Evolutionary conservation across 2,888 invertebrate species (phyloP), one percentile per base, ranked within the genome.

Genomic region (Opisthograptis luteolata): DNA sequence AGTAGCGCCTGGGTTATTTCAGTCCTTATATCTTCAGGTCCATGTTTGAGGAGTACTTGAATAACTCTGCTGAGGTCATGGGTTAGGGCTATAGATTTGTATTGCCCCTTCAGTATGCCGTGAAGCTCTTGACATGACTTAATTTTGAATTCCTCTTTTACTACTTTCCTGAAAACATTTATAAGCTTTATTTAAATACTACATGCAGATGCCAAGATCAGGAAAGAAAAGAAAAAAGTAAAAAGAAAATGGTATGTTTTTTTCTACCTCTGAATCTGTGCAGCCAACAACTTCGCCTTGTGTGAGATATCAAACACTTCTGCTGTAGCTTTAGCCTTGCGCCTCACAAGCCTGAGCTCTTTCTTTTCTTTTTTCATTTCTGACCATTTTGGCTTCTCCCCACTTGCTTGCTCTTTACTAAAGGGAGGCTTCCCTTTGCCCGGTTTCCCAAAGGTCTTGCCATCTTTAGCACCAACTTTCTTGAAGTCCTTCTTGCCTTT

Each of bases 61-160:
- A 98, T 93, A 1, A 98, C 95, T 64, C 98, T 89, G 2, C 96
- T 96, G 27, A 97, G 94, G 74, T 99, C 98, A 76, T 98, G 96
- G 0, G 96, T 94, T 60, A 95, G 92, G 5, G 96, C 94, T 62
- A 97, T 91, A 52, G 94, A 93, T 45, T 92, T 92, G 76, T 94
- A 93, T 64, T 94, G 93, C 0, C 88, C 92, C 67, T 93, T 92
- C 0, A 96, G 71, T 25, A 95, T 68, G 14, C 81, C 77, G 60
- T 95, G 95, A 2, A 96, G 81, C 58, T 95, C 92, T 56, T 92
- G 91, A 31, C 93, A 92, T 9, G 94, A 81, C 49, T 89, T 91
- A 13, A 84, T 77, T 58, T 93, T 92, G 58, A 93, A 92, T 5
- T 91, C 90, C 55, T 77, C 77, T 40, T 92, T 91, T 0, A 93